Percentiles rank a stretch among this genome's conserved stretches.
phyloP scores from a whole-genome alignment of 2,797 vertebrate genomes.

The Mus spretus region DNA sequence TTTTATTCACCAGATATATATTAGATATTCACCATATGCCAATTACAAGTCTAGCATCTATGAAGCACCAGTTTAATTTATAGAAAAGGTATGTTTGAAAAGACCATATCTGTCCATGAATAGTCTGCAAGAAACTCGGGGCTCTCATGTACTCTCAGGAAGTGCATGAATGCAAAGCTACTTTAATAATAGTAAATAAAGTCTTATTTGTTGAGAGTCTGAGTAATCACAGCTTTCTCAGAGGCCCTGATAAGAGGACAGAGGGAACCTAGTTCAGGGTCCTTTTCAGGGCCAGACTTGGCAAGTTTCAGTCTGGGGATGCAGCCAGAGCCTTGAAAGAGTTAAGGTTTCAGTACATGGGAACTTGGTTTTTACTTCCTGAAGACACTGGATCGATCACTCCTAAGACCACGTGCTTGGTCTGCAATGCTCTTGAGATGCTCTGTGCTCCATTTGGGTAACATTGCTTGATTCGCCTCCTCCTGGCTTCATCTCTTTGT shows the following conservation, averaged over 20 bases:
- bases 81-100: conserved; percentile 9
- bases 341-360: neutral
- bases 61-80: conserved; percentile 9
- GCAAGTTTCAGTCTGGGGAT: neutral
- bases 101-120: conserved; percentile 2
- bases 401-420: neutral
- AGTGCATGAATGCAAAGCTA: neutral
- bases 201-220: too few species aligned
- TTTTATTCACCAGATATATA: conserved; percentile 8
- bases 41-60: neutral
- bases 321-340: neutral
- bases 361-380: neutral
- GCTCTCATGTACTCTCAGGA: neutral
- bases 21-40: neutral
- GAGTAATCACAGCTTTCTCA: neutral
- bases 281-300: neutral
- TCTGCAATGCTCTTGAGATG: neutral
- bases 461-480: neutral
- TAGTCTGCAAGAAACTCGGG: neutral
- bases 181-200: neutral
- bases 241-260: neutral
- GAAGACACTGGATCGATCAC: neutral
- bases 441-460: too few species aligned
- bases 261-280: neutral
- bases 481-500: neutral